Percentiles rank a stretch among this genome's conserved stretches.
These are phyloP conservation scores for Microplitis demolitor DNA, from an alignment of 1,140 invertebrate genomes.

Conservation along the genomic window DNA sequence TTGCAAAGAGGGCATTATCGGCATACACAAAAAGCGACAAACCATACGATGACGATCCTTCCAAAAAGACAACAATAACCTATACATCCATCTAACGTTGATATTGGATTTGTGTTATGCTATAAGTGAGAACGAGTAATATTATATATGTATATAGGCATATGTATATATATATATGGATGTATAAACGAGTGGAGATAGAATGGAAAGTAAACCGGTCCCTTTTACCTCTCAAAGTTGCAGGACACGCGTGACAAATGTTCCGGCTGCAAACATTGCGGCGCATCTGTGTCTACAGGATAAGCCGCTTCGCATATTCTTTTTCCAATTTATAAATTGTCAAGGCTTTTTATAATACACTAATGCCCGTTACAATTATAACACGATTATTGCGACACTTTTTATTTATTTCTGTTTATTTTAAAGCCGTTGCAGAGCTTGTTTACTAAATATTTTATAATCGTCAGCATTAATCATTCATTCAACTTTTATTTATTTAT, in stretches of 20 bases:
- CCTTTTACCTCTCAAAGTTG: conserved; percentile 49
- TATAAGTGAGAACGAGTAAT: background rate
- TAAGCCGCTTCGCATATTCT: conserved; percentile 19
- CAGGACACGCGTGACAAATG: conserved; percentile 63
- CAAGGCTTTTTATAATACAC: background rate
- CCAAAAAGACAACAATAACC: background rate
- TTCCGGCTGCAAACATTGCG: conserved; percentile 53
- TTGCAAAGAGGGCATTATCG: conserved; percentile 59
- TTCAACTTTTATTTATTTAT: too few relatives aligned
- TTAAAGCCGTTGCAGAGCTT: too few relatives aligned
- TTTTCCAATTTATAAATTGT: conserved; percentile 22
- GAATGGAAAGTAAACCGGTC: conserved; percentile 38
- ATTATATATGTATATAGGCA: background rate
- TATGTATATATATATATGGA: conserved; percentile 9
- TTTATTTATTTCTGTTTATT: too few relatives aligned
- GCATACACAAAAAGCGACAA: conserved; percentile 41
- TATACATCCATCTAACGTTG: background rate
- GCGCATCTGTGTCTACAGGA: conserved; percentile 61
- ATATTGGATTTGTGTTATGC: too few relatives aligned
- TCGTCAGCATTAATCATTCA: too few relatives aligned
- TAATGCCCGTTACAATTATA: background rate
- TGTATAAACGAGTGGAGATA: background rate
- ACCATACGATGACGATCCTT: too few relatives aligned
- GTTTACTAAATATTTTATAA: too few relatives aligned
- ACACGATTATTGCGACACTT: background rate